Base-by-base conservation (phyloP, 2,888 invertebrate genomes). In the Congeria kusceri region DNA sequence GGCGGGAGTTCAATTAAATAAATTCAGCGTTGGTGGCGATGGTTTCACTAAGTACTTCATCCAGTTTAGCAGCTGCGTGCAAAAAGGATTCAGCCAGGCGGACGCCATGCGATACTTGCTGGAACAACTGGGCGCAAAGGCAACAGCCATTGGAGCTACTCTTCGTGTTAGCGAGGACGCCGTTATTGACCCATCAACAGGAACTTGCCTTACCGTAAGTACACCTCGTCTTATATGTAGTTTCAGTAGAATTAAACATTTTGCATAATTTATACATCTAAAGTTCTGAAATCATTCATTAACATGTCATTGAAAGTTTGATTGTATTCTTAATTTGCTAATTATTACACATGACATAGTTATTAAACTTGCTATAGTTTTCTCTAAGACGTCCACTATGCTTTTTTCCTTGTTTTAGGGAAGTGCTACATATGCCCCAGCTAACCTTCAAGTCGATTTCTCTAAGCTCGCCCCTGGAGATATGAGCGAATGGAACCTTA, bases 1-100 rank as follows among this genome's bases (percentile, higher is more conserved):
- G 0, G 62, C 73, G 9, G 7, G 13, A 0, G 63, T 70, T 4
- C 25, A 27, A 1, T 18, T 78, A 0, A 29, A 3, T 7, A 65
- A 28, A 15, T 65, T 82, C 49, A 75, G 78, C n/a, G 78, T 73
- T 20, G 78, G 82, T n/a, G 82, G 82, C 4, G 82, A 82, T 47
- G 82, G 65, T 11, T 25, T 65, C 5, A 72, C 73, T 0, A 27
- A 72, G 25, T 78, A 49, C 25, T 57, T 69, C 9, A 44, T 61
- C 23, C 3, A 47, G 9, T 82, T 78, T 27, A 62, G 61, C 1
- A 49, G 53, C 15, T 82, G 82, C 58, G 44, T 56, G n/a, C 11
- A 15, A 0, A 18, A 23, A 15, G 29, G 27, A 20, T 2, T 63
- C n/a, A 11, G 13, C 18, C 49, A 28, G 20, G 63, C 70, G 3